Evolutionary conservation across 2,113 vertebrate genomes (phyloP).

Genomic region (Phrynosoma blainvillii): DNA sequence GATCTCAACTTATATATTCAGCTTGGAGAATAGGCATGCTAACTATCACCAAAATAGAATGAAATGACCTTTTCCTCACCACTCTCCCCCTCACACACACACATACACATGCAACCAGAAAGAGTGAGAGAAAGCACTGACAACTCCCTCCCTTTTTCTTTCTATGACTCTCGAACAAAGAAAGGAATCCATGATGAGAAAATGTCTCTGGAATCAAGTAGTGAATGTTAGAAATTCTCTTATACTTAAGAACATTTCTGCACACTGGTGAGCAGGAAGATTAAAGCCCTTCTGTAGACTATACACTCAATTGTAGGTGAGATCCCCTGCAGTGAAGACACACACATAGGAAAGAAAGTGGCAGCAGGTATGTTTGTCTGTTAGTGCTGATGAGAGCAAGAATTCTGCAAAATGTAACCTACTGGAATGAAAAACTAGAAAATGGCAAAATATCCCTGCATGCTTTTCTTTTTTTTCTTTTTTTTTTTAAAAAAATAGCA

Average conservation of each 20-base stretch:
- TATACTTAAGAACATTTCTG: conserved; percentile 26
- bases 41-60: neutral
- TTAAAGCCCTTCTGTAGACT: conserved; percentile 15
- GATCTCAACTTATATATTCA: neutral
- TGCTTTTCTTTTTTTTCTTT: neutral
- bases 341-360: neutral
- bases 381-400: neutral
- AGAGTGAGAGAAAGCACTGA: neutral
- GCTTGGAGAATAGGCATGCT: neutral
- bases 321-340: neutral
- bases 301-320: conserved; percentile 19
- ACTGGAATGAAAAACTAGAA: neutral
- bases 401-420: conserved; percentile 21
- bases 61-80: neutral
- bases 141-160: neutral
- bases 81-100: neutral
- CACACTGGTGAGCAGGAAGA: conserved; percentile 31
- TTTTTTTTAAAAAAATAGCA: neutral
- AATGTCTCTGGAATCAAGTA: conserved; percentile 21
- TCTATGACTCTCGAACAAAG: neutral
- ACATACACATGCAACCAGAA: no score
- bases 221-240: conserved; percentile 21
- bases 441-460: conserved; percentile 21
- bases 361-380: neutral
- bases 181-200: neutral